Conservation (phyloP, 2,797 vertebrate genomes). For the Aldrovandia affinis region DNA sequence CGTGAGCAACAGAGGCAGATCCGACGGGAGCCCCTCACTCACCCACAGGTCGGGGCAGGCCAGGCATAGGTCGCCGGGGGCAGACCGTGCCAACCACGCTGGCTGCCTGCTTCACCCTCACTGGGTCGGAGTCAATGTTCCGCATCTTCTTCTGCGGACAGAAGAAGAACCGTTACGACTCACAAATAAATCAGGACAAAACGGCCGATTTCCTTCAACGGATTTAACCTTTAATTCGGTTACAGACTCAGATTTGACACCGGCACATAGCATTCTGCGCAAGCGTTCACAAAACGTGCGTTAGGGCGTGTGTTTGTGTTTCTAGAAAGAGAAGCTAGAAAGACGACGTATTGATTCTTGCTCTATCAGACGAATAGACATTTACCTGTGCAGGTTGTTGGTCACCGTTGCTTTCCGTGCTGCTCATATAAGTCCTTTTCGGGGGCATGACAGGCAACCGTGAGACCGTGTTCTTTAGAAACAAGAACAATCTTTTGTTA, state of each 20-base stretch:
- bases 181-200: neutral
- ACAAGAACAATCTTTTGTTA: neutral
- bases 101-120: conserved; percentile 55
- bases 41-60: conserved; percentile 54
- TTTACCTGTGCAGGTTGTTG: conserved; percentile 66
- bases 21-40: conserved; percentile 30
- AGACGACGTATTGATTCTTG: neutral
- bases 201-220: neutral
- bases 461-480: conserved; percentile 57
- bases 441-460: conserved; percentile 68
- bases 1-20: neutral
- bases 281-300: neutral
- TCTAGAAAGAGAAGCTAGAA: neutral
- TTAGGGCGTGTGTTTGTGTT: too few relatives aligned
- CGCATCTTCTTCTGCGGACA: conserved; percentile 64
- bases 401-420: conserved; percentile 51
- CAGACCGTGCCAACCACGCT: conserved; percentile 50
- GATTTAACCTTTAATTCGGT: too few relatives aligned
- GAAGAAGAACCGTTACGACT: neutral
- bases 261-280: too few relatives aligned
- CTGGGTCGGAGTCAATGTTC: conserved; percentile 51
- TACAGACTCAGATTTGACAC: neutral
- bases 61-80: conserved; percentile 48
- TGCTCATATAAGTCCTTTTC: conserved; percentile 62
- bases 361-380: too few relatives aligned